Base-by-base conservation (phyloP, 2,113 vertebrate species). In the Dipodomys merriami region DNA sequence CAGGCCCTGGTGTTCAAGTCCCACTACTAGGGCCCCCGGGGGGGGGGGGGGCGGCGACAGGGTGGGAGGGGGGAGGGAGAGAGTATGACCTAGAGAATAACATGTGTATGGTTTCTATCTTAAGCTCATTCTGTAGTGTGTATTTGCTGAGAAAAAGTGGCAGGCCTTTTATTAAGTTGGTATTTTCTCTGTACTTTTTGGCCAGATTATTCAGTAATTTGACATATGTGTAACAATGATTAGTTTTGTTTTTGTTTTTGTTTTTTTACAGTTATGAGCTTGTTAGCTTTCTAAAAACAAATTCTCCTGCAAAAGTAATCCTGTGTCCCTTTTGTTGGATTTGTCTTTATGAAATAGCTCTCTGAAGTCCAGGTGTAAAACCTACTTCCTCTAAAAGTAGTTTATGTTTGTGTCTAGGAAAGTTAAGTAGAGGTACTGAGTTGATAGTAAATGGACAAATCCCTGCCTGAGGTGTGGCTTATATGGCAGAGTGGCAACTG, bases 301-400 rank as follows among this genome's bases (percentile, higher is more conserved):
- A 23, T 57, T 76, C 12, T 84, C 13, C 53, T 79, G 27, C 13
- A 88, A 88, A 53, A 78, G 44, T 30, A 67, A 19, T 27, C 11
- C 46, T 74, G 5, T 46, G 10, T 72, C 13, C 13, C 13, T 88
- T 90, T 83, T 71, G 64, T 76, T 81, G 25, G 30, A 82, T 84
- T 93, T 93, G 79, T 25, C 87, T 82, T 90, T 85, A 82, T 35
- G 88, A 68, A 94, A 69, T 30, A 16, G 72, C 18, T 91, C 35
- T 79, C 22, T 69, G 30, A 88, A 85, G 35, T 25, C 15, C 46
- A 65, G 6, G 39, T 65, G 20, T 77, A 33, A 49, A 72, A 33
- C 29, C 29, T 29, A 72, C 62, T 96, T 85, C 33, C 35, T 23
- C 53, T 78, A 49, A 49, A 57, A 65, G 74, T 74, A 60, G 71